phyloP scores from a whole-genome alignment of 2,888 invertebrate species.

The Crepidodera aurea region DNA sequence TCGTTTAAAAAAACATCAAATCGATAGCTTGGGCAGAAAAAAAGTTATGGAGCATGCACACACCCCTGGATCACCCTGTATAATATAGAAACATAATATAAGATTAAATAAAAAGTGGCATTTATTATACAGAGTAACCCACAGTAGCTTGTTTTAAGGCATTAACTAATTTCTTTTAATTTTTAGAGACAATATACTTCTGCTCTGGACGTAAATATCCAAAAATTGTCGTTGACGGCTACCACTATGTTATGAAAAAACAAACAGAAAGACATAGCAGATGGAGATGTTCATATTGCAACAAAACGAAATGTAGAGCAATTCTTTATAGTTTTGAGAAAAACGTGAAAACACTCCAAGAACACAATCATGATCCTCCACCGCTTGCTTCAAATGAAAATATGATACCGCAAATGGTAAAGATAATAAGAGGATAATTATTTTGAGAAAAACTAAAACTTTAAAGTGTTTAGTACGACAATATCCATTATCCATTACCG shows the following conservation, averaged over 20 bases:
- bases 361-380: constrained; percentile 44
- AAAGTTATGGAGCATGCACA: too few relatives aligned
- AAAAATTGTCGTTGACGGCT: constrained; percentile 44
- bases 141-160: too few relatives aligned
- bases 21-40: too few relatives aligned
- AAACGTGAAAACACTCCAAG: constrained; percentile 41
- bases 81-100: too few relatives aligned
- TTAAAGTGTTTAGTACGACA: too few relatives aligned
- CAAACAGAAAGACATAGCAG: constrained; percentile 40
- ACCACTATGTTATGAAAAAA: constrained; percentile 41
- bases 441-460: too few relatives aligned
- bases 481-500: too few relatives aligned
- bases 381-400: constrained; percentile 14
- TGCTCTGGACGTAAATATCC: constrained; percentile 45
- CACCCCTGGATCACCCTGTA: too few relatives aligned
- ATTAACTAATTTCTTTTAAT: neutral
- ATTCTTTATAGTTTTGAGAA: constrained; percentile 45
- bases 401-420: constrained; percentile 35
- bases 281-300: constrained; percentile 46
- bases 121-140: too few relatives aligned
- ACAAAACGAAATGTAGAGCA: constrained; percentile 46
- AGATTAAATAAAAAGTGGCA: too few relatives aligned
- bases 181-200: constrained; percentile 43
- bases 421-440: constrained; percentile 28
- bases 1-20: too few relatives aligned